These are phyloP conservation scores for Telenomus remus DNA, from an alignment of 1,140 invertebrate species.

Conservation along the genomic window DNA sequence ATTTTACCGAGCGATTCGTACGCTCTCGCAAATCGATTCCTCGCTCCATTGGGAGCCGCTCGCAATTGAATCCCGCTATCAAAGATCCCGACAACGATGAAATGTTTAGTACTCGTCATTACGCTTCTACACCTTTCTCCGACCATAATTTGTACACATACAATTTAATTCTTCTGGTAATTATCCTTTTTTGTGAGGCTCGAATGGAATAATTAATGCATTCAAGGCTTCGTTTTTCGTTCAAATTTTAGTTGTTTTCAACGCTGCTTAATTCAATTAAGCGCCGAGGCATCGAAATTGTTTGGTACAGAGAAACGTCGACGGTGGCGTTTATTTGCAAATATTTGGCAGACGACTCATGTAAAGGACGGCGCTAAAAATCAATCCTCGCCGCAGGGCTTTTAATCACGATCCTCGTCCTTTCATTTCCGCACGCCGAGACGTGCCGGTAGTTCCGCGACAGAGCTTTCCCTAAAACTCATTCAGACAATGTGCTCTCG, in stretches of 20 bases:
- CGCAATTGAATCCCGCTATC: constrained; percentile 50
- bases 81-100: constrained; percentile 47
- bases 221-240: too few species aligned
- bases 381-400: constrained; percentile 54
- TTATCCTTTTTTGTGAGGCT: too few species aligned
- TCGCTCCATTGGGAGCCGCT: constrained; percentile 48
- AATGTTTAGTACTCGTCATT: constrained; percentile 48
- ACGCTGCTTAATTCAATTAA: too few species aligned
- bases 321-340: constrained; percentile 41
- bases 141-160: too few species aligned
- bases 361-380: constrained; percentile 47
- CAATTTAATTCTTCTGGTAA: too few species aligned
- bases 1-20: constrained; percentile 41
- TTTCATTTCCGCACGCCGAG: constrained; percentile 58
- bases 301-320: neutral
- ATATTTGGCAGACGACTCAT: constrained; percentile 42
- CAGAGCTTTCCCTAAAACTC: constrained; percentile 42
- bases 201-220: too few species aligned
- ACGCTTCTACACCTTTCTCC: constrained; percentile 9
- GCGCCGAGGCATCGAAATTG: too few species aligned
- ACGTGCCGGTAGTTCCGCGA: constrained; percentile 37
- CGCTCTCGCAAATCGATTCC: constrained; percentile 47
- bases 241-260: too few species aligned
- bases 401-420: constrained; percentile 55
- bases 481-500: constrained; percentile 32